Evolutionary conservation across 2,797 vertebrate genomes (phyloP), one percentile per base, ranked within the genome.

Genomic region (Sternarchorhynchus goeldii): DNA sequence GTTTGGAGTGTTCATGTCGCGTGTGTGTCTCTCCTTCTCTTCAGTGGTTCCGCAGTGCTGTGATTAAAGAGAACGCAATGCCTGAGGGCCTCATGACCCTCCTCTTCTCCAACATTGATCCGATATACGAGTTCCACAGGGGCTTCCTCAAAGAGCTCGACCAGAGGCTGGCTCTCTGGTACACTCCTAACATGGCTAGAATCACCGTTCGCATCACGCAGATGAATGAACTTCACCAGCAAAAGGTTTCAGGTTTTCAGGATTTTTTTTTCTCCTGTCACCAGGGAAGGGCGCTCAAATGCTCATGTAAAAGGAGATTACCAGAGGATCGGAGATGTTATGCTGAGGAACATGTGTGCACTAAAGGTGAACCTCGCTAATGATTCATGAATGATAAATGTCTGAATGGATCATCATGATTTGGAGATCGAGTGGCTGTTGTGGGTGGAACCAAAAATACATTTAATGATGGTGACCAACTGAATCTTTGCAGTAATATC

Each of bases 21-120:
- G 31, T 72, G 32, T 50, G 34, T 58, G 7, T 67, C 16, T 21
- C 2, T 73, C 21, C 34, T 41, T 85, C 32, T 68, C 36, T 65
- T 56, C 90, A 99, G 98, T 98, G 97, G 97, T 98, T 99, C 85
- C 96, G 96, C 83, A 97, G 96, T 0, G 93, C 95, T 0, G 93
- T 98, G 83, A 93, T 95, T 91, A 96, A 96, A 92, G 96, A 96
- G 83, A 95, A 95, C 0, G 95, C 95, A 72, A 95, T 97, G 95
- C 95, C 96, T 0, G 94, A 96, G 31, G 91, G 92, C 8, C 93
- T 98, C 85, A 96, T 95, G 95, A 94, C 92, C 0, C 91, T 98
- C 65, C 94, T 99, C 41, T 98, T 98, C 92, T 97, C 96, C 84
- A 98, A 94, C 89, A 94, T 99, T 0, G 96, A 98, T 85, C 96